Percentiles rank a stretch among this genome's conserved stretches.
phyloP scores from a whole-genome alignment of 2,113 vertebrate genomes.

The Vanacampus margaritifer region DNA sequence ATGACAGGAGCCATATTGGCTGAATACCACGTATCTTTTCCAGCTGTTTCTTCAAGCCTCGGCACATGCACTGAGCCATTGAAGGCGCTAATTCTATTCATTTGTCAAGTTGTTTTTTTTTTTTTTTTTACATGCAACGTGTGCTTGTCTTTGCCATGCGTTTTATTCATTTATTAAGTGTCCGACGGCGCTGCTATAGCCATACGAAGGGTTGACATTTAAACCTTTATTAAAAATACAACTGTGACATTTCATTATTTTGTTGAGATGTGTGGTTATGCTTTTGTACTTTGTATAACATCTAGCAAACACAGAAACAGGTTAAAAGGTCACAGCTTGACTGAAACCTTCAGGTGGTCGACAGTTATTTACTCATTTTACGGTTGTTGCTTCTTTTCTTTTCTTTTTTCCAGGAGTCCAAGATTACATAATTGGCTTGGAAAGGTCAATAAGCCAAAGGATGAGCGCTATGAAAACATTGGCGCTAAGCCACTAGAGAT shows the following conservation, averaged over 20 bases:
- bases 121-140: background rate
- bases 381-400: background rate
- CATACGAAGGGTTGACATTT: background rate
- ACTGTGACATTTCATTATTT: background rate
- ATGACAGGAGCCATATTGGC: slow-evolving; percentile 1
- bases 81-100: background rate
- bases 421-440: background rate
- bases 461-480: background rate
- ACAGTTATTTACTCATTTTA: background rate
- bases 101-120: background rate
- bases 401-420: background rate
- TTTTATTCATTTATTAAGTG: background rate
- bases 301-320: background rate
- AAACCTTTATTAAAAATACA: background rate
- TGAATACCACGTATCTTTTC: background rate
- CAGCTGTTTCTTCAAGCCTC: background rate
- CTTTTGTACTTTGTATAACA: background rate
- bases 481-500: background rate
- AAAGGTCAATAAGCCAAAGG: background rate
- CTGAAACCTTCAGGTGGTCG: background rate
- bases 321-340: background rate
- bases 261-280: background rate
- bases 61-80: background rate
- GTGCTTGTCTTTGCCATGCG: background rate
- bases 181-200: too few species aligned